Evolutionary conservation across 1,140 invertebrate species (phyloP).

Genomic region (Drosophila nasuta): DNA sequence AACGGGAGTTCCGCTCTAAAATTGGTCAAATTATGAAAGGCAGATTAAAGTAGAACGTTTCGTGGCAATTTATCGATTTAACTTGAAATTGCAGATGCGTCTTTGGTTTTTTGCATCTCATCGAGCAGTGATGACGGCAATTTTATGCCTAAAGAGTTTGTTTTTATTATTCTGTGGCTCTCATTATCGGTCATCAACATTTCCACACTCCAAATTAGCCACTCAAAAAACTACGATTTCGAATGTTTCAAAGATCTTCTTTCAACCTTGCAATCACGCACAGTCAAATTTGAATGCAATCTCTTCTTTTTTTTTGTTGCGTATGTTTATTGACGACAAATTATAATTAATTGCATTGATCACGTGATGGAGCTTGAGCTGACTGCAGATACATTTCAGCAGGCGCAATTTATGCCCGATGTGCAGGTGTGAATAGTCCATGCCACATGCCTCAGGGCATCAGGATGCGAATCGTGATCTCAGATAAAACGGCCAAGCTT

Average conservation of each 20-base stretch:
- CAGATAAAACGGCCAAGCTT: slow-evolving; percentile 3
- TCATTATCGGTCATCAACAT: slow-evolving; percentile 69
- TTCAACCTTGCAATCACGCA: slow-evolving; percentile 27
- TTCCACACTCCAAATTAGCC: slow-evolving; percentile 60
- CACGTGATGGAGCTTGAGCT: slow-evolving; percentile 80
- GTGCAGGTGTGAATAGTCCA: slow-evolving; percentile 79
- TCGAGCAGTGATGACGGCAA: slow-evolving; percentile 25
- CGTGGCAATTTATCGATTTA: slow-evolving; percentile 12
- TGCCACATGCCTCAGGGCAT: slow-evolving; percentile 41
- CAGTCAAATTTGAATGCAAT: slow-evolving; percentile 35
- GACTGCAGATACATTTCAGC: slow-evolving; percentile 77
- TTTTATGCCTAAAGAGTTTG: slow-evolving; percentile 35
- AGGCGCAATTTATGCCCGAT: slow-evolving; percentile 71
- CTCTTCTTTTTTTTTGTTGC: slow-evolving; percentile 23
- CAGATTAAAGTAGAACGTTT: slow-evolving; percentile 25
- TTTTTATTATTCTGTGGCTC: slow-evolving; percentile 38
- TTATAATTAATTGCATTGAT: slow-evolving; percentile 83
- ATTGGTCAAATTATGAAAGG: slow-evolving; percentile 50
- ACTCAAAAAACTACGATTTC: slow-evolving; percentile 12
- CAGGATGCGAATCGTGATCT: slow-evolving; percentile 3
- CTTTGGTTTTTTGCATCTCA: slow-evolving; percentile 11
- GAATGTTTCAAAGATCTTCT: slow-evolving; percentile 26
- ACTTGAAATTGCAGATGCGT: slow-evolving; percentile 2
- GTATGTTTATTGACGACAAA: slow-evolving; percentile 76
- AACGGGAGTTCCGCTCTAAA: slow-evolving; percentile 60